A percentile compares a stretch with the other conserved stretches of the same genome.
These are phyloP conservation scores for Didymodactylos carnosus DNA, from an alignment of 2,888 invertebrate species.

Conservation along the genomic window DNA sequence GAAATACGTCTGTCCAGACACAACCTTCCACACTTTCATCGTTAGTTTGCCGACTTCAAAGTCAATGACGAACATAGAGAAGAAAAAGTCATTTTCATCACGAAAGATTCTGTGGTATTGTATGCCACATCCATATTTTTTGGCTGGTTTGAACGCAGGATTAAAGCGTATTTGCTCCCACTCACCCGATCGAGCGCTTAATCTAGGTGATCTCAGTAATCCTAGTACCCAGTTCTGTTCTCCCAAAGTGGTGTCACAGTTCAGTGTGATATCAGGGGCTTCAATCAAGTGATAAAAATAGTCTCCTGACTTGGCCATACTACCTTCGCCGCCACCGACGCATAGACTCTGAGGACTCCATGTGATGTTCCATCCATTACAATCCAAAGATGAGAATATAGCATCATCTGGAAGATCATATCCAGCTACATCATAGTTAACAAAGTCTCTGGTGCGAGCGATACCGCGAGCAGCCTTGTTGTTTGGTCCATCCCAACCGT, in stretches of 20 bases:
- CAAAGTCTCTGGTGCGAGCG: background rate
- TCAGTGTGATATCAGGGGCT: background rate
- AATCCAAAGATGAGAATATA: background rate
- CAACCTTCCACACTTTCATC: background rate
- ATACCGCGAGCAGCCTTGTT: background rate
- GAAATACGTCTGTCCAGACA: background rate
- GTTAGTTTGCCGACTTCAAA: background rate
- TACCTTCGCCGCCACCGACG: background rate
- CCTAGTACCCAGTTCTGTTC: background rate
- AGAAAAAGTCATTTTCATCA: background rate
- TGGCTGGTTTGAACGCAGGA: background rate
- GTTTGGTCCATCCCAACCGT: background rate
- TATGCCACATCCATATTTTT: background rate
- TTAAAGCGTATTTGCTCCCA: background rate
- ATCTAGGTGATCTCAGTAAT: background rate
- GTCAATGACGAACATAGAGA: background rate
- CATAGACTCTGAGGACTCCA: background rate
- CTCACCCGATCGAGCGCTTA: background rate
- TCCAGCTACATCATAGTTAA: background rate
- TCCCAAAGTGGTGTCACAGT: background rate
- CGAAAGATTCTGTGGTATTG: background rate
- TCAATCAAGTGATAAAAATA: background rate
- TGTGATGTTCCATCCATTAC: background rate
- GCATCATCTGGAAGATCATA: background rate
- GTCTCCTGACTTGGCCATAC: background rate